phyloP scores from a whole-genome alignment of 1,140 invertebrate species.

The Daktulosphaira vitifoliae region DNA sequence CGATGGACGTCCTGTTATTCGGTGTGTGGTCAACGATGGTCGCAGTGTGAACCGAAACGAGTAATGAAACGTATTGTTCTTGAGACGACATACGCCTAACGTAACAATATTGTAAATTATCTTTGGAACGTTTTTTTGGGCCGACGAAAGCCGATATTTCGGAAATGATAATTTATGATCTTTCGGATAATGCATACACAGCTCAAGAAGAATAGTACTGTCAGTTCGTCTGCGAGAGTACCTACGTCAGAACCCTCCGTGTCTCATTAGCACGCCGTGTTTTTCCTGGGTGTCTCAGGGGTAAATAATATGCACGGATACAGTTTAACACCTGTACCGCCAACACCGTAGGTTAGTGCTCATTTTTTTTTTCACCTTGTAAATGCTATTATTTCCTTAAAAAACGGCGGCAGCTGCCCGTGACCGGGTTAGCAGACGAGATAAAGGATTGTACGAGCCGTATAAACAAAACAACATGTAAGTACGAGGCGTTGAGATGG shows the following conservation, averaged over 20 bases:
- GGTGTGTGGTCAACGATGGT: too few species aligned
- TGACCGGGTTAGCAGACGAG: background rate
- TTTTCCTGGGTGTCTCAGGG: background rate
- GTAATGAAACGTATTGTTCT: too few species aligned
- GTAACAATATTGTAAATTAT: too few species aligned
- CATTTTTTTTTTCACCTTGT: too few species aligned
- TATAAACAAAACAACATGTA: background rate
- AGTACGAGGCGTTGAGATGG: background rate
- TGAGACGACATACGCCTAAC: too few species aligned
- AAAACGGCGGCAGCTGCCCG: constrained; percentile 7
- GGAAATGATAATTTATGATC: constrained; percentile 19
- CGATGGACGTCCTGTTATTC: too few species aligned
- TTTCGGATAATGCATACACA: background rate
- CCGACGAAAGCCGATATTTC: constrained; percentile 1
- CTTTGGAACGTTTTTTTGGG: too few species aligned
- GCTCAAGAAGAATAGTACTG: background rate
- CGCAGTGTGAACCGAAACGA: too few species aligned
- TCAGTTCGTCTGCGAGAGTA: constrained; percentile 9
- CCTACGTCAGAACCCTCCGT: background rate
- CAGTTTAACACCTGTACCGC: constrained; percentile 22
- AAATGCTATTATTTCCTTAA: too few species aligned
- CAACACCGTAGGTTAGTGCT: background rate
- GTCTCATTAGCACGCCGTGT: constrained; percentile 18
- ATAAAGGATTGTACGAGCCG: background rate
- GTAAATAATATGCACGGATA: background rate